A percentile compares a stretch with the other conserved stretches of the same genome.
phyloP scores from a whole-genome alignment of 2,113 vertebrate species.

The Crypturellus undulatus region DNA sequence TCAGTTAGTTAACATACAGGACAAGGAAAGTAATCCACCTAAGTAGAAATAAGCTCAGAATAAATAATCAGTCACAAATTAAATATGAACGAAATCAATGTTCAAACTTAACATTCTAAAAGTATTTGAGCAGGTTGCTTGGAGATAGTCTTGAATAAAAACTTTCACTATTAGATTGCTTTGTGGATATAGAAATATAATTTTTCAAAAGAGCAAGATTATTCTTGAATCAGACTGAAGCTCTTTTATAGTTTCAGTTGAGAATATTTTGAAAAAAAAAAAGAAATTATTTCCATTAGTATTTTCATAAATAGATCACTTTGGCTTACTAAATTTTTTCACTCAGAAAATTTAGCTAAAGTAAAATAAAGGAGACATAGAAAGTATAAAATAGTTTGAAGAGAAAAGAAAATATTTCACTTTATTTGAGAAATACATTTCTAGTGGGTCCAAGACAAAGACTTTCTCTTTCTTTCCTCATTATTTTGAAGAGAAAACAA shows the following conservation, averaged over 20 bases:
- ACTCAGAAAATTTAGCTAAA: not conserved
- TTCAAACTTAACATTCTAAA: not conserved
- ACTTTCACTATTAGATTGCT: not conserved
- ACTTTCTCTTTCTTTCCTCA: accelerated
- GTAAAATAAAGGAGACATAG: not conserved
- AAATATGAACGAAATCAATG: not conserved
- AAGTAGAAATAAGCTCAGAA: not conserved
- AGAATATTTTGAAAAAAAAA: not conserved
- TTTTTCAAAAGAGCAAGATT: not conserved
- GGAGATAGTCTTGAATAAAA: not conserved
- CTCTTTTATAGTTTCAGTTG: not conserved
- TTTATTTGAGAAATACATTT: not conserved
- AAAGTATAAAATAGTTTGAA: not conserved
- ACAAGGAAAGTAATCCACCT: not conserved
- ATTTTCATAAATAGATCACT: not conserved
- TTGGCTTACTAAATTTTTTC: not conserved
- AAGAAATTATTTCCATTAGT: not conserved
- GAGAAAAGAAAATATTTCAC: not conserved
- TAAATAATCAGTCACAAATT: not conserved
- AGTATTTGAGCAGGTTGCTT: not conserved
- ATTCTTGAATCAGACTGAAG: not conserved
- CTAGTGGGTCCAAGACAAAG: not conserved
- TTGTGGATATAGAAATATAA: not conserved
- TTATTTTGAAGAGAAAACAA: not conserved
- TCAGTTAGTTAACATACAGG: not conserved